phyloP scores from a whole-genome alignment of 23 tunicate genomes.

The Clavelina lepadiformis region DNA sequence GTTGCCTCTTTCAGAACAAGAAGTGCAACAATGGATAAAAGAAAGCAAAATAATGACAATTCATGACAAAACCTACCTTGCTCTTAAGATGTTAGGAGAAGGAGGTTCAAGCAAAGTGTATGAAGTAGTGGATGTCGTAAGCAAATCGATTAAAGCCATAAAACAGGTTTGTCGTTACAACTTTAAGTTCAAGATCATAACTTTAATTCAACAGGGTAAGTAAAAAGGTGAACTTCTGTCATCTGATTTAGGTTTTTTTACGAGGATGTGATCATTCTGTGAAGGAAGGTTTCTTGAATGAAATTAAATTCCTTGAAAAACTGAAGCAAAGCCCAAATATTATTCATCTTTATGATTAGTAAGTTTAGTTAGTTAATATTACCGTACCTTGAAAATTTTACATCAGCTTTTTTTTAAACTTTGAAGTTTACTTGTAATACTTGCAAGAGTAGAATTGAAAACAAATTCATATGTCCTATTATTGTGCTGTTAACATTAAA shows the following conservation, averaged over 20 bases:
- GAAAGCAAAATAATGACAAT: conserved; percentile 15
- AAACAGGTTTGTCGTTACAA: conserved; percentile 34
- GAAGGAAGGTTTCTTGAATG: conserved; percentile 53
- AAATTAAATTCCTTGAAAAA: conserved; percentile 51
- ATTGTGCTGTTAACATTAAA: not conserved
- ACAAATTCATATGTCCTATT: not conserved
- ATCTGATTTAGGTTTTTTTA: conserved; percentile 23
- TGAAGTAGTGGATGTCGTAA: conserved; percentile 23
- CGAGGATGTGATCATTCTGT: conserved; percentile 40
- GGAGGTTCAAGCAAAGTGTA: conserved; percentile 88
- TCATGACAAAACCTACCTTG: conserved; percentile 29
- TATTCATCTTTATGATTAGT: conserved; percentile 51
- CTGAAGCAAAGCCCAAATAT: conserved; percentile 61
- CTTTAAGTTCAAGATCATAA: not conserved
- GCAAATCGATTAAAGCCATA: conserved; percentile 25
- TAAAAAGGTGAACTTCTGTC: not conserved
- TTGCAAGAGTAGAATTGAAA: too few species aligned
- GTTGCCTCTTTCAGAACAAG: too few species aligned
- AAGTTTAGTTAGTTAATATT: too few species aligned
- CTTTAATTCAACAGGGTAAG: not conserved
- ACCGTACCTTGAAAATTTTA: too few species aligned
- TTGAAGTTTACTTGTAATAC: too few species aligned
- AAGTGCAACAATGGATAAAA: not conserved
- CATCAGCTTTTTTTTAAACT: too few species aligned
- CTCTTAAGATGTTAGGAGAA: conserved; percentile 36